Percentiles rank a stretch among this genome's conserved stretches.
phyloP scores from a whole-genome alignment of 2,113 vertebrate genomes.

The Rhinichthys klamathensis region DNA sequence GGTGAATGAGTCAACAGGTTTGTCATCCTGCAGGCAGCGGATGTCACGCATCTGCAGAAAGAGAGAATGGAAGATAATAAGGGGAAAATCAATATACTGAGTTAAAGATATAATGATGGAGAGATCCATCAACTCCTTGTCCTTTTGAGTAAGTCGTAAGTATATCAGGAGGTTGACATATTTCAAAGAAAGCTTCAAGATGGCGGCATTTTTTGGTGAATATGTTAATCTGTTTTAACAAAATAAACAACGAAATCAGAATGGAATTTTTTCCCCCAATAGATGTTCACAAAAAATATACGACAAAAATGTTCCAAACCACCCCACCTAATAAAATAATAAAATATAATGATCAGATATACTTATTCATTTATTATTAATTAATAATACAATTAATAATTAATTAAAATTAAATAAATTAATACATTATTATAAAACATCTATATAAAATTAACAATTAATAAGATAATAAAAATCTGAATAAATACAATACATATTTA shows the following conservation, averaged over 20 bases:
- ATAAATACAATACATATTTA: not conserved
- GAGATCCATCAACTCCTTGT: not conserved
- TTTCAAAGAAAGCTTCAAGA: not conserved
- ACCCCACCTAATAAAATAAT: not conserved
- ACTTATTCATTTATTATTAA: too few relatives aligned
- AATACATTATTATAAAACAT: too few relatives aligned
- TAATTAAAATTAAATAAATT: too few relatives aligned
- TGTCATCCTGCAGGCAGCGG: not conserved
- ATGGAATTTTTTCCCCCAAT: not conserved
- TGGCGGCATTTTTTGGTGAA: not conserved
- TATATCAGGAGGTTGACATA: not conserved
- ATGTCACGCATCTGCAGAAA: slow-evolving; percentile 17
- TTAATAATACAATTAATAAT: not conserved
- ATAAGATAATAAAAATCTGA: not conserved
- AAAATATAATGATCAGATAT: not conserved
- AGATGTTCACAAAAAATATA: not conserved
- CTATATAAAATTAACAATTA: not conserved
- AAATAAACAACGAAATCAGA: not conserved
- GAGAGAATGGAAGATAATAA: not conserved
- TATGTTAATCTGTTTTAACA: not conserved
- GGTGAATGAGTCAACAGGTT: slow-evolving; percentile 39
- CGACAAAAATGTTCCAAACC: not conserved
- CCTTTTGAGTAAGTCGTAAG: not conserved
- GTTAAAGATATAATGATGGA: slow-evolving; percentile 12
- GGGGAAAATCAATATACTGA: not conserved